Conservation (phyloP, 2,113 vertebrate species). For the Mystacornis crossleyi region DNA sequence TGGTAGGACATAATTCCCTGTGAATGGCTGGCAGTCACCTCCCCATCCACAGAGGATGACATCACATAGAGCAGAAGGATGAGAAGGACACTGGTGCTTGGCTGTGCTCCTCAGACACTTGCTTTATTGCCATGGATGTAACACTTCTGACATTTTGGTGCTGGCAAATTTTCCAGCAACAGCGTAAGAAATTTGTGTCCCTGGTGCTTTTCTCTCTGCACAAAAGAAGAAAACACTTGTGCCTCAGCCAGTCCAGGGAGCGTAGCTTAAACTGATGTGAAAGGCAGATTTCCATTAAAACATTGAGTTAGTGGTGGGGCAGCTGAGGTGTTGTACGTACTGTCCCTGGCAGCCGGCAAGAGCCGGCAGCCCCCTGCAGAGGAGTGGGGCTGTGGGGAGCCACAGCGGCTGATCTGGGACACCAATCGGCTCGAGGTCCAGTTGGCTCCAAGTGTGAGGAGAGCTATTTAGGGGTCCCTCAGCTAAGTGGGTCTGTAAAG, state of each 20-base stretch:
- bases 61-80: background rate
- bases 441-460: background rate
- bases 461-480: background rate
- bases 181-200: background rate
- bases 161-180: background rate
- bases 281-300: background rate
- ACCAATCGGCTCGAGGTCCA: background rate
- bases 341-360: too few relatives aligned
- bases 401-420: background rate
- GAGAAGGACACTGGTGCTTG: background rate
- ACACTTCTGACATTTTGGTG: background rate
- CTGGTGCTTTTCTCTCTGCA: background rate
- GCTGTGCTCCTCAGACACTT: background rate
- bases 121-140: background rate
- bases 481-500: fast-evolving
- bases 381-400: background rate
- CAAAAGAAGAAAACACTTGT: background rate
- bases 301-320: background rate
- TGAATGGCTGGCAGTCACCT: background rate
- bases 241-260: background rate
- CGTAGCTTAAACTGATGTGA: background rate
- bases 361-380: too few relatives aligned
- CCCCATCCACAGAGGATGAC: background rate
- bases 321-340: background rate
- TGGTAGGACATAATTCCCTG: background rate